Base-by-base conservation (phyloP, 1,140 invertebrate genomes). In the Macrotrachela quadricornifera region DNA sequence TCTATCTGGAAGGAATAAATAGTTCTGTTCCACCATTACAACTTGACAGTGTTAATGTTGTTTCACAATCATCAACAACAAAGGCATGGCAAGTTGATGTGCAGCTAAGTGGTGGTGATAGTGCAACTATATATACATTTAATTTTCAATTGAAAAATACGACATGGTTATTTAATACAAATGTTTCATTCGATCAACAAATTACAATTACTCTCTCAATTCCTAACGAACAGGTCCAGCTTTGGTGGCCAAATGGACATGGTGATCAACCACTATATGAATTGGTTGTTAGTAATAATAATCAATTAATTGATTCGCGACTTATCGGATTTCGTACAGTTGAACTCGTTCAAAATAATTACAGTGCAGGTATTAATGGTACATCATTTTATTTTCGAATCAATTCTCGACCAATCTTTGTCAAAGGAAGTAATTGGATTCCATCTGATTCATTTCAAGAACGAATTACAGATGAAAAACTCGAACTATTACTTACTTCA, bases 221-320 rank as follows among this genome's bases (percentile, higher is more conserved):
- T n/a, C n/a, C n/a, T n/a, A n/a, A n/a, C n/a, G n/a, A n/a, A n/a
- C n/a, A n/a, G n/a, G n/a, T n/a, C n/a, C n/a, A n/a, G 38, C 59
- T 74, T 15, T 96, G 90, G 91, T 94, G 87, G 87, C 91, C 91
- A 0, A 90, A 88, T 72, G 88, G 85, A 48, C 82, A 82, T 63
- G 90, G 90, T 21, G 65, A 75, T 14, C 86, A 85, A 65, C 72
- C 69, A 6, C 70, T 95, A 1, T 91, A 92, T 62, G 65, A 73
- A 40, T 63, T 88, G 3, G 71, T 67, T 45, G 71, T 80, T 1
- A 70, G n/a, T n/a, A n/a, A n/a, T 42, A 54, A 37, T n/a, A 43
- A 61, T 46, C 59, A 62, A 9, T 69, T 77, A 56, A 51, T 50
- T 40, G 51, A 66, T 30, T 54, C 49, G 13, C 62, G 69, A 61